Evolutionary conservation across 1,140 invertebrate species (phyloP).

Genomic region (Lethocerus indicus): DNA sequence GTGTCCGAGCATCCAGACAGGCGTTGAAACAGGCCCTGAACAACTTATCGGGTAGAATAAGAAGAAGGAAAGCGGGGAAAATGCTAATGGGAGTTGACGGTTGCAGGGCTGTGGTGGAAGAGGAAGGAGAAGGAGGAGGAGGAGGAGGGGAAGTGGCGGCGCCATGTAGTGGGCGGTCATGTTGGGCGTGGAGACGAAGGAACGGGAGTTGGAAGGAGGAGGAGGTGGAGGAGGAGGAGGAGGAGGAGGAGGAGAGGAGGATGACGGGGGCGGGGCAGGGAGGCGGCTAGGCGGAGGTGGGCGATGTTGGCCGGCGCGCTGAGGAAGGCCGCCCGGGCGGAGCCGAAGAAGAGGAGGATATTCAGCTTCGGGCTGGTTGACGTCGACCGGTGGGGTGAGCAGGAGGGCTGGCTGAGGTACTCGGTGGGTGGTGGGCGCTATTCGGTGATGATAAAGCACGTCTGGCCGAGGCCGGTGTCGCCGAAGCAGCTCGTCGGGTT

Average conservation of each 20-base stretch:
- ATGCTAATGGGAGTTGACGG: neutral
- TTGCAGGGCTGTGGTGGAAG: too few species aligned
- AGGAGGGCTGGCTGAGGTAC: too few species aligned
- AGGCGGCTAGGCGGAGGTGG: constrained; percentile 43
- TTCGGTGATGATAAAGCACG: too few species aligned
- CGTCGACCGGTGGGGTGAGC: constrained; percentile 21
- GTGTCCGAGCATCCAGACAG: neutral
- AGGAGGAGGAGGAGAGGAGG: too few species aligned
- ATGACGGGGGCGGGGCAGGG: too few species aligned
- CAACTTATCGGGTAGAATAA: neutral
- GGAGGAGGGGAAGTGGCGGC: too few species aligned
- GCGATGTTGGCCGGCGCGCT: constrained; percentile 46
- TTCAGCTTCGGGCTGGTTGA: constrained; percentile 34
- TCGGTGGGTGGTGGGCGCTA: neutral
- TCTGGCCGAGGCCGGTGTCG: too few species aligned
- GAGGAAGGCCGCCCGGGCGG: constrained; percentile 22
- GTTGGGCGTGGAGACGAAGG: neutral
- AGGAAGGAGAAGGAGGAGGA: too few species aligned
- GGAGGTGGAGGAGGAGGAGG: too few species aligned
- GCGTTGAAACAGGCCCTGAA: neutral
- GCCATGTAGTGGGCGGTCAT: too few species aligned
- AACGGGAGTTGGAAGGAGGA: neutral
- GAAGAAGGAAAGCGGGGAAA: neutral
- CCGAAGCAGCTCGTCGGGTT: constrained; percentile 61
- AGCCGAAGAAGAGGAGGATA: constrained; percentile 27